phyloP scores from a whole-genome alignment of 2,888 invertebrate genomes.

The Synanthedon tipuliformis region DNA sequence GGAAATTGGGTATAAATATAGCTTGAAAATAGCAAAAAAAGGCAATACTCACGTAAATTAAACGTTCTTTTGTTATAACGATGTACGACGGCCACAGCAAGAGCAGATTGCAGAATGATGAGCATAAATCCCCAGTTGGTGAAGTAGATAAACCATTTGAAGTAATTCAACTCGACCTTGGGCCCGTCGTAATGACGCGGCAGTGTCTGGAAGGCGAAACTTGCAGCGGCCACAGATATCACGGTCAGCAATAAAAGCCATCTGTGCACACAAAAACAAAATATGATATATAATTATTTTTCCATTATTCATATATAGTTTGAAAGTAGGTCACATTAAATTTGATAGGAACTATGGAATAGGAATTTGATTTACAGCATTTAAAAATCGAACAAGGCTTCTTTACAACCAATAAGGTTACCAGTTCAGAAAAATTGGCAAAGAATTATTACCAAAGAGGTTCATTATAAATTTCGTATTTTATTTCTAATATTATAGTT shows the following conservation, averaged over 20 bases:
- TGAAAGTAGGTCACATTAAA: too few relatives aligned
- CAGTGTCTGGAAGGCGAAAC: conserved; percentile 52
- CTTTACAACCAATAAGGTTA: too few relatives aligned
- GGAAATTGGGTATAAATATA: too few relatives aligned
- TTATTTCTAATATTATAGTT: too few relatives aligned
- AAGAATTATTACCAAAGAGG: too few relatives aligned
- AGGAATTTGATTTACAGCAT: too few relatives aligned
- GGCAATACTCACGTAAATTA: conserved; percentile 33
- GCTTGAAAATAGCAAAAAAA: too few relatives aligned
- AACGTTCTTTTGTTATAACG: conserved; percentile 40
- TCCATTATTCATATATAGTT: not conserved
- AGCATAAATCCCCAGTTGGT: conserved; percentile 79
- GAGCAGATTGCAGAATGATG: conserved; percentile 68
- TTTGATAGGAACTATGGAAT: too few relatives aligned
- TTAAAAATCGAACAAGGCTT: too few relatives aligned
- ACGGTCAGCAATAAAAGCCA: conserved; percentile 68
- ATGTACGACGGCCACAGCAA: conserved; percentile 64
- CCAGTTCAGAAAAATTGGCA: too few relatives aligned
- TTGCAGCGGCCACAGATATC: conserved; percentile 48
- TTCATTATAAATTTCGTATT: too few relatives aligned
- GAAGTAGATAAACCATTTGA: conserved; percentile 78
- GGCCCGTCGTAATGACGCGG: conserved; percentile 43
- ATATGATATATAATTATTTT: not conserved
- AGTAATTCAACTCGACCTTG: conserved; percentile 46
- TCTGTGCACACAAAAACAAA: conserved; percentile 33